phyloP scores from a whole-genome alignment of 23 tunicate species.

The Trididemnum clinides region DNA sequence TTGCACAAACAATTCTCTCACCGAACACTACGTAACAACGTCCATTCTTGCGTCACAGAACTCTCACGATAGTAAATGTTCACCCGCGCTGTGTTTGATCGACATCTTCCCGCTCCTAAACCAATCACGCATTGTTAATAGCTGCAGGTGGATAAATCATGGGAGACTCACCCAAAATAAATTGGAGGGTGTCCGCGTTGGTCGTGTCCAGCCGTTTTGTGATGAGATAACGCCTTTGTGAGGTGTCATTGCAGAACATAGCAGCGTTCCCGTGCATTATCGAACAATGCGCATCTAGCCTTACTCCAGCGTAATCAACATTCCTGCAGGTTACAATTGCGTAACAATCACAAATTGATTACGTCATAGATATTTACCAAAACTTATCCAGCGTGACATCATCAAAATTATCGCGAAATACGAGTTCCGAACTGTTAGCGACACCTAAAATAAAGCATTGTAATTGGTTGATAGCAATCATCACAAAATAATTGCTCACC shows the following conservation, averaged over 20 bases:
- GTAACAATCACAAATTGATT: not conserved
- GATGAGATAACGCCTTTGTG: constrained; percentile 32
- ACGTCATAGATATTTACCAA: constrained; percentile 51
- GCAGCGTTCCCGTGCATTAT: constrained; percentile 62
- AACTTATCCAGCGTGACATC: constrained; percentile 5
- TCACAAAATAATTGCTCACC: not conserved
- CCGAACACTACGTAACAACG: constrained; percentile 10
- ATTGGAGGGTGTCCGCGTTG: constrained; percentile 46
- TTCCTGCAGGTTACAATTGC: constrained; percentile 36
- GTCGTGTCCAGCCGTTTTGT: constrained; percentile 48
- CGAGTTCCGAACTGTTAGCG: constrained; percentile 20
- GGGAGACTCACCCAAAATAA: constrained; percentile 38
- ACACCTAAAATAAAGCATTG: constrained; percentile 9
- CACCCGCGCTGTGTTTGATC: not conserved
- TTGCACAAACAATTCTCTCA: too few relatives aligned
- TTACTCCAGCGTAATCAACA: constrained; percentile 25
- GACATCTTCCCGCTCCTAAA: constrained; percentile 35
- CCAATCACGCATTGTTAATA: not conserved
- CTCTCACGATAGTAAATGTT: constrained; percentile 5
- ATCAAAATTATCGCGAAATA: constrained; percentile 76
- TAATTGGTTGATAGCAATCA: not conserved
- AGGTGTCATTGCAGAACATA: constrained; percentile 43
- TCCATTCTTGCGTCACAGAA: constrained; percentile 9
- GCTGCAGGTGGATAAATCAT: not conserved
- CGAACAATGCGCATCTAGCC: not conserved